phyloP scores from a whole-genome alignment of 2,113 vertebrate genomes.

The Silurus glanis region DNA sequence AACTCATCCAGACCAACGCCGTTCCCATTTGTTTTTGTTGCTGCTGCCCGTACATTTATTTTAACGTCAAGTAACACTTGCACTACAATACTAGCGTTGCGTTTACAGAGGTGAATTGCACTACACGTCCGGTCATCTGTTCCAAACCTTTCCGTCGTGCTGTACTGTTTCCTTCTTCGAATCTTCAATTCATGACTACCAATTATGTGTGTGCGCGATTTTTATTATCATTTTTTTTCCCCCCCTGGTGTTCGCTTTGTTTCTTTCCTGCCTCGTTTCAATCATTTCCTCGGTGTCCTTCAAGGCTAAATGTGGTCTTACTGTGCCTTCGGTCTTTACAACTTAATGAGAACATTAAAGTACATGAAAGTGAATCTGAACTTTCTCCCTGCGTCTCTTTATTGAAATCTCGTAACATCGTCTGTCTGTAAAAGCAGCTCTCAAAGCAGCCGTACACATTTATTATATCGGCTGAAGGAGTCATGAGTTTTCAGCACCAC shows the following conservation, averaged over 20 bases:
- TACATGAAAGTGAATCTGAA: constrained; percentile 72
- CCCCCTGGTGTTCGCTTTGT: too few species aligned
- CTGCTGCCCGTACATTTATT: background rate
- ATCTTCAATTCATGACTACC: background rate
- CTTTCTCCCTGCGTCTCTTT: constrained; percentile 27
- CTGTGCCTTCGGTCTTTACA: constrained; percentile 97
- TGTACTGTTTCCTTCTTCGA: background rate
- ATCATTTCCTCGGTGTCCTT: constrained; percentile 76
- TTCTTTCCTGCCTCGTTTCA: background rate
- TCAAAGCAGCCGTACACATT: background rate
- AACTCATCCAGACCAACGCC: background rate
- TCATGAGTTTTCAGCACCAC: background rate
- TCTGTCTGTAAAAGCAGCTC: background rate
- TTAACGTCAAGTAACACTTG: constrained; percentile 7
- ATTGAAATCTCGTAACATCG: background rate
- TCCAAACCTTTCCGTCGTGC: background rate
- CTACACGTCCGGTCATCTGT: constrained; percentile 24
- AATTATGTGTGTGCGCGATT: background rate
- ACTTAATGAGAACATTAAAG: constrained; percentile 94
- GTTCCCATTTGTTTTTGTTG: background rate
- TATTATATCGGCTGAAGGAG: background rate
- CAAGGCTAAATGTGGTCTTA: constrained; percentile 93
- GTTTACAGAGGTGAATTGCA: constrained; percentile 49
- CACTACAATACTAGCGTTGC: constrained; percentile 19
- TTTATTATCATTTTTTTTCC: background rate